Evolutionary conservation across 2,888 invertebrate genomes (phyloP).

Genomic region (Escarpia spicata): DNA sequence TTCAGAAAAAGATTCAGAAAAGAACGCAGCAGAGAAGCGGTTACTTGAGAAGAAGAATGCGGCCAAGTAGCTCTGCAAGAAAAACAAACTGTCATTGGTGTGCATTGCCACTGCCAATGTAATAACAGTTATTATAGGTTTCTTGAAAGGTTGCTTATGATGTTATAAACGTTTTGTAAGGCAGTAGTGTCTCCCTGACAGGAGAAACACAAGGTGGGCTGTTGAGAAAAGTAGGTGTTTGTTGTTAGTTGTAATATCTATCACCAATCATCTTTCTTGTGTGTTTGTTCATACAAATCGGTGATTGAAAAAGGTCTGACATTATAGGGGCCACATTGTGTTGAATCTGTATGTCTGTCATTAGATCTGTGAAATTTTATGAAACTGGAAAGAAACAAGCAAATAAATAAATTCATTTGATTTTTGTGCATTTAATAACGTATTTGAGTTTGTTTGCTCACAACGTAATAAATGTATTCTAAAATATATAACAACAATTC

Average conservation of each 20-base stretch:
- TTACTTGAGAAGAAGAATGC: conserved; percentile 35
- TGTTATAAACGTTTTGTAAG: neutral
- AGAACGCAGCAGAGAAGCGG: conserved; percentile 35
- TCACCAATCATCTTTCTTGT: neutral
- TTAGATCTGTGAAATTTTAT: neutral
- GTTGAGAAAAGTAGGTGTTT: neutral
- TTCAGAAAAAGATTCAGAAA: conserved; percentile 33
- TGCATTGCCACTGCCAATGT: neutral
- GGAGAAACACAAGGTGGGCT: neutral
- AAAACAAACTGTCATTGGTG: neutral
- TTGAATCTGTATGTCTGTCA: neutral
- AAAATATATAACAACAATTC: neutral
- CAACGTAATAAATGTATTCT: neutral
- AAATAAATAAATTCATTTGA: neutral
- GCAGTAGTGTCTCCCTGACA: neutral
- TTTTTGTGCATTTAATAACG: neutral
- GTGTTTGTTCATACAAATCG: neutral
- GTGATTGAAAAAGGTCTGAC: too few relatives aligned
- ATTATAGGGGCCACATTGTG: neutral
- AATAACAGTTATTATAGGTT: neutral
- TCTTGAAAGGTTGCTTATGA: neutral
- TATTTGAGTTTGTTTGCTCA: neutral
- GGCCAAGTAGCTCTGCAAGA: neutral
- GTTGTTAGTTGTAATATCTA: neutral
- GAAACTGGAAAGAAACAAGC: too few relatives aligned